Base-by-base conservation (phyloP, 2,888 invertebrate species). In the Mantis religiosa region DNA sequence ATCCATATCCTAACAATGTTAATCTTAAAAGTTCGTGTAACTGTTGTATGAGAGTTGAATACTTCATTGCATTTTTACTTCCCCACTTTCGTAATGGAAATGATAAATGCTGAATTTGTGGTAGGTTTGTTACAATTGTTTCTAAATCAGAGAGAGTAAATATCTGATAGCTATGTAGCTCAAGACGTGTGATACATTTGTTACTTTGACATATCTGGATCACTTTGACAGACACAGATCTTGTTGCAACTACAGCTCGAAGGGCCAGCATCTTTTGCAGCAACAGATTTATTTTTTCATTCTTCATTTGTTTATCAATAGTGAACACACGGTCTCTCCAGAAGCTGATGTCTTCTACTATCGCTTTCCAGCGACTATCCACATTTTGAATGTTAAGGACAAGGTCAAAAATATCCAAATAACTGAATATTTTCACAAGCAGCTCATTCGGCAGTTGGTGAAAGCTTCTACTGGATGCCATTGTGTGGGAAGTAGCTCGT, bases 331-430 rank as follows among this genome's bases (percentile, higher is more conserved):
- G n/a, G 28, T 83, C 27, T 28, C 47, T 83, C 88, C 88, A 88
- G 9, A 88, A 83, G n/a, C 34, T 27, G 7, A 20, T 28, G 54
- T 88, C 88, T 28, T 88, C 83, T 15, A 83, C 27, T n/a, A 88
- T 83, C 12, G 83, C 54, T 83, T 83, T 41, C 88, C 88, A 88
- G 14, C 34, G 83, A n/a, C n/a, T 27, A 28, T 41, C 47, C 8
- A 88, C 88, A 88, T 88, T 41, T 83, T 88, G 88, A 0, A 88
- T 54, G 28, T 41, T 47, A 82, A 83, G n/a, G 28, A 47, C 88
- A 34, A 88, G 83, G 9, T 88, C 83, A 83, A 6, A 9, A 8
- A 41, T 41, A 41, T 41, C 41, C 41, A 41, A 41, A 41, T 41
- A 41, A 8, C 41, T n/a, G n/a, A n/a, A n/a, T n/a, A n/a, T n/a